These are phyloP conservation scores for Channallabes apus DNA, from an alignment of 2,797 vertebrate species.

Conservation along the genomic window DNA sequence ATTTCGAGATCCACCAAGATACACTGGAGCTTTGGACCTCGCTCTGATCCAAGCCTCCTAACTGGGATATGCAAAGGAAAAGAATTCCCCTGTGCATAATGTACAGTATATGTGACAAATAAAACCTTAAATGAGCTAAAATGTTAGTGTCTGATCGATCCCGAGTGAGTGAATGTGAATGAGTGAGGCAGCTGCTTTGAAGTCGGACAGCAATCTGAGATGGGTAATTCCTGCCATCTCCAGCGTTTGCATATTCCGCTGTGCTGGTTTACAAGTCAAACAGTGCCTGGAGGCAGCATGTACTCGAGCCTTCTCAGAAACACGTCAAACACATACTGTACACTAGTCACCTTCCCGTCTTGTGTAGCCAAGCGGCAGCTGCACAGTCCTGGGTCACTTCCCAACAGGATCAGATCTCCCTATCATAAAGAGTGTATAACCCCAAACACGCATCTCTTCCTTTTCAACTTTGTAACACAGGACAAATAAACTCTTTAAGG, in stretches of 20 bases:
- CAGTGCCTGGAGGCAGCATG: background rate
- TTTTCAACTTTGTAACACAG: background rate
- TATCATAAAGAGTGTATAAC: background rate
- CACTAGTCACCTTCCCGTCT: background rate
- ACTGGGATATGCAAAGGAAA: no score
- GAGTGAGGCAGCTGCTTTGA: slow-evolving; percentile 12
- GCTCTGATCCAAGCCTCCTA: no score
- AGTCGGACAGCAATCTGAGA: slow-evolving; percentile 11
- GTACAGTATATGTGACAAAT: no score
- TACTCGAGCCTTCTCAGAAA: slow-evolving; percentile 16
- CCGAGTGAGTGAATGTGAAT: slow-evolving; percentile 5
- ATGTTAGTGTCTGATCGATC: background rate
- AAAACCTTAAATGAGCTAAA: background rate
- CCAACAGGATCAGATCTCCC: background rate
- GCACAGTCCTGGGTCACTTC: background rate
- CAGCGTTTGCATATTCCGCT: slow-evolving; percentile 44
- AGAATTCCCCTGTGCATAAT: no score
- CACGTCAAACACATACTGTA: background rate
- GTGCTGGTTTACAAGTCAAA: slow-evolving; percentile 48
- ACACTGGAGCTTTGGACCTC: no score
- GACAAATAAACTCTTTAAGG: background rate
- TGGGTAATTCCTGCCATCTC: slow-evolving; percentile 14
- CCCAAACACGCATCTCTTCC: background rate
- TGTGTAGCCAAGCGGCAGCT: background rate
- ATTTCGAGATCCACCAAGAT: no score